Evolutionary conservation across 1,140 invertebrate species (phyloP).

Genomic region (Drosophila serrata): DNA sequence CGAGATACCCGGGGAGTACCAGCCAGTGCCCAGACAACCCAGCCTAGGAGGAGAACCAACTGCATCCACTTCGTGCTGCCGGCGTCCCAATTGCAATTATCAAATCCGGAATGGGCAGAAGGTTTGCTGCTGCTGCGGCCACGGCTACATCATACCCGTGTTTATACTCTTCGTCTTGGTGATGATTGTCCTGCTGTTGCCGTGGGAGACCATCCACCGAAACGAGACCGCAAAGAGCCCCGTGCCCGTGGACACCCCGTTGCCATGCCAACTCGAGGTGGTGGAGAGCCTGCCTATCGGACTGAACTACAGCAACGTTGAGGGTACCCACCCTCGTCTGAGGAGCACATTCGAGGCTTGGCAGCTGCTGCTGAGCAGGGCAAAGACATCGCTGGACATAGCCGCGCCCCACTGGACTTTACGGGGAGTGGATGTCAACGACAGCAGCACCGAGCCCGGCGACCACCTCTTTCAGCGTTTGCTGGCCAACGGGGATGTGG

Average conservation of each 20-base stretch:
- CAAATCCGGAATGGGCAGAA: conserved; percentile 21
- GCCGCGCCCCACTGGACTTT: conserved; percentile 94
- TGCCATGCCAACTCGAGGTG: conserved; percentile 87
- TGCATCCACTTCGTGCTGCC: conserved; percentile 58
- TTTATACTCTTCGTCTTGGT: conserved; percentile 69
- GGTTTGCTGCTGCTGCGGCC: conserved; percentile 48
- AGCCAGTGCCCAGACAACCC: conserved; percentile 49
- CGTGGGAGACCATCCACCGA: conserved; percentile 67
- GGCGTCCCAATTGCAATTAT: conserved; percentile 36
- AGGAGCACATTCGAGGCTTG: conserved; percentile 92
- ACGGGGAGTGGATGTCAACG: conserved; percentile 90
- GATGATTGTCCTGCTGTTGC: conserved; percentile 69
- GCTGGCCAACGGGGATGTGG: conserved; percentile 85
- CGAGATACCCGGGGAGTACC: conserved; percentile 65
- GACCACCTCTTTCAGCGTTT: conserved; percentile 92
- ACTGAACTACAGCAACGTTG: conserved; percentile 88
- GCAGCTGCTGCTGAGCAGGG: conserved; percentile 90
- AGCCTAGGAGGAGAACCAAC: conserved; percentile 27
- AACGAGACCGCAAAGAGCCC: conserved; percentile 40
- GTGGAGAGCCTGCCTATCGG: conserved; percentile 96
- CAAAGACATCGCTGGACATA: conserved; percentile 93
- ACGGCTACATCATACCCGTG: conserved; percentile 70
- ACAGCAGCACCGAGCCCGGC: conserved; percentile 91
- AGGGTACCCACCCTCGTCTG: conserved; percentile 86
- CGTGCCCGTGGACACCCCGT: conserved; percentile 48